Evolutionary conservation across 2,888 invertebrate genomes (phyloP).

Genomic region (Venusia cambrica): DNA sequence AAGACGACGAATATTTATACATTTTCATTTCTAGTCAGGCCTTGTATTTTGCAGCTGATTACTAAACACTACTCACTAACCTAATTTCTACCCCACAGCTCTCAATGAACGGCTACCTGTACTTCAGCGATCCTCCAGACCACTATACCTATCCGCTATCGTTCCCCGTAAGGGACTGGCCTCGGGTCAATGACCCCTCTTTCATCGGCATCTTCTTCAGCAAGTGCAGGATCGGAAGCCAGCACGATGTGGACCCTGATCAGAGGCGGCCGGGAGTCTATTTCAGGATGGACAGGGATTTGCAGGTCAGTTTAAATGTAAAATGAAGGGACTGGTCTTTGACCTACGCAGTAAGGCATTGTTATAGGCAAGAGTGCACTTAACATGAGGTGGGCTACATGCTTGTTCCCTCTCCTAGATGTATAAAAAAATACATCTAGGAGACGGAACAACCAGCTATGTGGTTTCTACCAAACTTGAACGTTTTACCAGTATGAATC

Average conservation of each 20-base stretch:
- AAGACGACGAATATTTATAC: no score
- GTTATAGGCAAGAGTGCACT: no score
- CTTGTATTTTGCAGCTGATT: no score
- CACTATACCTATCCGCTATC: conserved; percentile 92
- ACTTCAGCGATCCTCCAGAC: conserved; percentile 95
- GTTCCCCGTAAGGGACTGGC: conserved; percentile 94
- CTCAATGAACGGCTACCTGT: conserved; percentile 90
- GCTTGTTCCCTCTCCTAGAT: no score
- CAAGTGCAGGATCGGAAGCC: conserved; percentile 90
- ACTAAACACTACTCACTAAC: neutral
- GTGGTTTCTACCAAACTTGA: no score
- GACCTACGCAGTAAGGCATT: no score
- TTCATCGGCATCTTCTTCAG: conserved; percentile 97
- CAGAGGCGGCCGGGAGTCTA: conserved; percentile 90
- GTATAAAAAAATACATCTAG: no score
- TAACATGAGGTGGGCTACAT: no score
- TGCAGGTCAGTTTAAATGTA: conserved; percentile 57
- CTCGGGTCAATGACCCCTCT: conserved; percentile 91
- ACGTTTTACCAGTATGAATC: no score
- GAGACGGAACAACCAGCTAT: no score
- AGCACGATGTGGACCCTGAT: conserved; percentile 87
- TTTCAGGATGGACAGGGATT: conserved; percentile 83
- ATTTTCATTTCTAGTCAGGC: no score
- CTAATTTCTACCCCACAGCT: conserved; percentile 75
- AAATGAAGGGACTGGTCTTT: no score